phyloP scores from a whole-genome alignment of 2,888 invertebrate species.

The Agonopterix alstromeriana region DNA sequence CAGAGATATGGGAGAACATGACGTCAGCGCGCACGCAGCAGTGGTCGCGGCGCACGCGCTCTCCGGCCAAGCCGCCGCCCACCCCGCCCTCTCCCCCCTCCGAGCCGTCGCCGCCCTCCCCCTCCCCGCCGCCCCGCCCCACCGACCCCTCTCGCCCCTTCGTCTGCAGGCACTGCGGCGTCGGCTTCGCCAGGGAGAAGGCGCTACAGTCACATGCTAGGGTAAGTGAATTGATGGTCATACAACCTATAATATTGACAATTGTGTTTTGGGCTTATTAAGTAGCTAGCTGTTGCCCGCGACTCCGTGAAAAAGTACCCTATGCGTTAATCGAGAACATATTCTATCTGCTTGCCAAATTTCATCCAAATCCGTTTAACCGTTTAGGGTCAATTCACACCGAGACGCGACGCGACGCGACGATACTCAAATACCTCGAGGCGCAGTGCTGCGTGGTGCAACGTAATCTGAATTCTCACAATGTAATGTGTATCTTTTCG shows the following conservation, averaged over 20 bases:
- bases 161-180: conserved; percentile 81
- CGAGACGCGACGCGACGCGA: too few relatives aligned
- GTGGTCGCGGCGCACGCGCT: conserved; percentile 53
- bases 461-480: too few relatives aligned
- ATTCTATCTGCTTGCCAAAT: too few relatives aligned
- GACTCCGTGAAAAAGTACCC: too few relatives aligned
- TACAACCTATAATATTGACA: neutral
- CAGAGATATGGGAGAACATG: conserved; percentile 59
- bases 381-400: too few relatives aligned
- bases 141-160: conserved; percentile 85
- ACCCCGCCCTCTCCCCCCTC: conserved; percentile 19
- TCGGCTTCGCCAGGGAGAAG: conserved; percentile 89
- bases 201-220: conserved; percentile 86
- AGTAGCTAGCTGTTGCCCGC: too few relatives aligned
- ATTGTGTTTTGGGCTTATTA: neutral
- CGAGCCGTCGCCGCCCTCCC: conserved; percentile 15
- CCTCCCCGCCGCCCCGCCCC: conserved; percentile 44
- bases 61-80: conserved; percentile 40
- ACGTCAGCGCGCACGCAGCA: conserved; percentile 72
- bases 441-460: too few relatives aligned
- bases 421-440: too few relatives aligned
- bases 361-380: too few relatives aligned
- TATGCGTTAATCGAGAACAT: too few relatives aligned
- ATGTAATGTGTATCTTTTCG: too few relatives aligned
- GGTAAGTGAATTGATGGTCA: conserved; percentile 39